Evolutionary conservation across 2,888 invertebrate genomes (phyloP).

Genomic region (Mythimna albipuncta): DNA sequence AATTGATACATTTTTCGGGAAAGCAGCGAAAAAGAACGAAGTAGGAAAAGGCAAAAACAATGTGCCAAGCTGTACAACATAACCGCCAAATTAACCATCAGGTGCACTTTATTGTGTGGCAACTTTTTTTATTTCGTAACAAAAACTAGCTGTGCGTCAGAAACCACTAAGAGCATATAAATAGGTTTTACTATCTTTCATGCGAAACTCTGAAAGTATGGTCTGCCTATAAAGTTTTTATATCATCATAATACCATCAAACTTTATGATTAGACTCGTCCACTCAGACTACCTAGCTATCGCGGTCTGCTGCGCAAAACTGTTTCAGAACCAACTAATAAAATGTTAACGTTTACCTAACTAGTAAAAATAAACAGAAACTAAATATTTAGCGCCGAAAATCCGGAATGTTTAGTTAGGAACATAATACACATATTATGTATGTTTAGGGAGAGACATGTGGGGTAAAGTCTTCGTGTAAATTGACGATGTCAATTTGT

Average conservation of each 20-base stretch:
- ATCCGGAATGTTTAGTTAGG: conserved; percentile 18
- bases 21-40: background rate
- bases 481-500: conserved; percentile 49
- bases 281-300: conserved; percentile 52
- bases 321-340: conserved; percentile 58
- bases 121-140: conserved; percentile 46
- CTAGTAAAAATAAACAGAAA: conserved; percentile 30
- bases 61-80: background rate
- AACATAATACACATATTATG: conserved; percentile 13
- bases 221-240: conserved; percentile 69
- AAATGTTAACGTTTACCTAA: conserved; percentile 31
- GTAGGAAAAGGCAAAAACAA: background rate
- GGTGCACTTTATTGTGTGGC: conserved; percentile 8
- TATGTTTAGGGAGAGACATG: conserved; percentile 25
- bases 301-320: conserved; percentile 57
- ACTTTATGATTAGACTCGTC: conserved; percentile 69
- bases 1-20: background rate
- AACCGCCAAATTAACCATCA: conserved; percentile 11
- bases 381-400: conserved; percentile 17
- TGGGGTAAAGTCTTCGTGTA: conserved; percentile 28
- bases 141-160: conserved; percentile 34
- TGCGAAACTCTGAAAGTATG: conserved; percentile 59
- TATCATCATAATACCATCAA: conserved; percentile 70
- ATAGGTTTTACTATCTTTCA: conserved; percentile 63
- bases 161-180: conserved; percentile 60